A percentile compares a stretch with the other conserved stretches of the same genome.
Conservation (phyloP, 1,140 invertebrate species). For the Pararge aegeria region DNA sequence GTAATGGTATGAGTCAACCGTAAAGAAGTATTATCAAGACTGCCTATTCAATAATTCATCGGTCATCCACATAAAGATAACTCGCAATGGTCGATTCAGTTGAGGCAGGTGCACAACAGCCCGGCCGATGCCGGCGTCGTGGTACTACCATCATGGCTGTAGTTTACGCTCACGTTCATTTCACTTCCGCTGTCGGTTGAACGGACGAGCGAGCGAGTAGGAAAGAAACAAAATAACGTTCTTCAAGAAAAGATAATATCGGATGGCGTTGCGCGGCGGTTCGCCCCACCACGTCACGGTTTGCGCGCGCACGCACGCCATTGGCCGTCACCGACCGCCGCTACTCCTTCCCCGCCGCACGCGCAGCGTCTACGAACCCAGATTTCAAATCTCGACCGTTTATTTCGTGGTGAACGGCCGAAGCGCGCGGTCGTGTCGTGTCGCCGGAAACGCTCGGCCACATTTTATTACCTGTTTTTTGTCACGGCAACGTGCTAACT, state of each 20-base stretch:
- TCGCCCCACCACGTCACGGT: slow-evolving; percentile 57
- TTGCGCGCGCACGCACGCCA: slow-evolving; percentile 57
- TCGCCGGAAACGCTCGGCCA: slow-evolving; percentile 39
- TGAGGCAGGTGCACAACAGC: slow-evolving; percentile 36
- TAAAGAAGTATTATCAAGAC: neutral
- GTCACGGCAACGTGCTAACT: slow-evolving; percentile 68
- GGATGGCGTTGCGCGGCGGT: slow-evolving; percentile 43
- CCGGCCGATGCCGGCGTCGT: slow-evolving; percentile 22
- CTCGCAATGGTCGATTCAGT: slow-evolving; percentile 8
- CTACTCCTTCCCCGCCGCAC: slow-evolving; percentile 45
- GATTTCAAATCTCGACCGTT: slow-evolving; percentile 79
- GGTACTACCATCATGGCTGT: slow-evolving; percentile 49
- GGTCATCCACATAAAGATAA: slow-evolving; percentile 7
- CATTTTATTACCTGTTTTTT: slow-evolving; percentile 50
- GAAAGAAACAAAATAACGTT: slow-evolving; percentile 76
- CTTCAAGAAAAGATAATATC: slow-evolving; percentile 71
- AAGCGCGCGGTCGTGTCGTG: slow-evolving; percentile 50
- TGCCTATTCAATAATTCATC: neutral
- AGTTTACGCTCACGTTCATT: slow-evolving; percentile 69
- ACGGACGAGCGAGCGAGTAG: slow-evolving; percentile 61
- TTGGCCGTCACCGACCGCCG: slow-evolving; percentile 42
- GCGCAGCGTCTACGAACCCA: slow-evolving; percentile 71
- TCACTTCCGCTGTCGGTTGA: slow-evolving; percentile 75
- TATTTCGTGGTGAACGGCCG: slow-evolving; percentile 68
- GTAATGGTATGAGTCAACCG: neutral